Evolutionary conservation across 2,888 invertebrate species (phyloP), one percentile per base, ranked within the genome.

Genomic region (Incurvaria masculella): DNA sequence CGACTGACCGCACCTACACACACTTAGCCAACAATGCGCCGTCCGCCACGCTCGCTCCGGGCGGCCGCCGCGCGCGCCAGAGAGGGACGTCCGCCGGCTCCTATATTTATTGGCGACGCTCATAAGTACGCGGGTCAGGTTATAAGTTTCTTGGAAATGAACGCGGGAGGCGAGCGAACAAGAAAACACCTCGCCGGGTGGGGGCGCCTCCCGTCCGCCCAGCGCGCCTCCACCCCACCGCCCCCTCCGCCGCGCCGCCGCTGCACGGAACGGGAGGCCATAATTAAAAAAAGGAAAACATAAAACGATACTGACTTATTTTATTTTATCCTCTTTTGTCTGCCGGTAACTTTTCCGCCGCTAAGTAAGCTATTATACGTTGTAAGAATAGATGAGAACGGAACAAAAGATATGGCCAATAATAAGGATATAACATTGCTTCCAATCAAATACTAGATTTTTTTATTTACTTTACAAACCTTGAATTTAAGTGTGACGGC

Each of bases 201-300:
- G 33, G 14, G 33, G 33, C 10, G 14, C 33, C 3, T 8, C 66
- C 66, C 65, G 68, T 63, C 56, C 55, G 62, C 54, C 53, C 56
- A 60, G 68, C 61, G 69, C 71, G 71, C 64, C 61, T 40, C 42
- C 33, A 45, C 26, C 21, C 33, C 33, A 40, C 48, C 27, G 46
- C 51, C 48, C 48, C 10, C 48, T 52, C 48, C 42, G 38, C 21
- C 26, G 66, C 59, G 62, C 61, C 65, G 63, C 66, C 60, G 63
- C 67, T 69, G 33, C 33, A 33, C 33, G 14, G 33, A 33, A 14
- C 33, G 33, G 14, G 33, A 6, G 23, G 66, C 74, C 76, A 76
- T 76, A 76, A 78, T 78, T 78, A 78, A 76, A 76, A n/a, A 78
- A 78, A 78, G 74, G 76, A 78, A 78, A 74, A 75, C 75, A 78